Conservation (phyloP, 1,140 invertebrate species). For the Pissodes strobi region DNA sequence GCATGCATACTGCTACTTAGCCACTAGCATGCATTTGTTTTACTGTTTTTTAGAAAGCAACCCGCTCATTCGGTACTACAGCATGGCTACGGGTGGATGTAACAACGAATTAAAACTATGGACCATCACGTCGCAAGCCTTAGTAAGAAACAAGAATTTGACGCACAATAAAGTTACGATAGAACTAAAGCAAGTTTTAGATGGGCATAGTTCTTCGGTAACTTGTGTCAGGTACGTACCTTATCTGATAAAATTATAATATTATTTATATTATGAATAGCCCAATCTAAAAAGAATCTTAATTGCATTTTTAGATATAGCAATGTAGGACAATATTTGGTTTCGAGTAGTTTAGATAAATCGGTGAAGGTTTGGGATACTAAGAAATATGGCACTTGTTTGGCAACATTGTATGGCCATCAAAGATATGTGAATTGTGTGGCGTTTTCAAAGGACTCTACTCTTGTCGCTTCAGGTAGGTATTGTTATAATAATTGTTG, state of each 20-base stretch:
- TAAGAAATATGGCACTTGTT: constrained; percentile 49
- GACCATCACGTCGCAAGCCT: constrained; percentile 60
- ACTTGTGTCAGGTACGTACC: constrained; percentile 61
- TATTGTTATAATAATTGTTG: constrained; percentile 42
- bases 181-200: constrained; percentile 39
- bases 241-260: no score
- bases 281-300: no score
- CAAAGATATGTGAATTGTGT: constrained; percentile 74
- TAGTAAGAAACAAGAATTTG: constrained; percentile 43
- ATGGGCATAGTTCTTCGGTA: constrained; percentile 60
- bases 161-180: constrained; percentile 39
- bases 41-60: constrained; percentile 53
- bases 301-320: constrained; percentile 56
- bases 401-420: constrained; percentile 62
- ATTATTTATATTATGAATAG: no score
- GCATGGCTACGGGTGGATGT: constrained; percentile 71
- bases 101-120: constrained; percentile 77
- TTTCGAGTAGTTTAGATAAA: constrained; percentile 72
- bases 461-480: constrained; percentile 69
- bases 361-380: constrained; percentile 72
- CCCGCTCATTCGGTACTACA: constrained; percentile 59
- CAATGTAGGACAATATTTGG: constrained; percentile 63
- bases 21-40: no score
- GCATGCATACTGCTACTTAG: no score
- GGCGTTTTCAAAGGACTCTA: constrained; percentile 69